Percentiles rank a stretch among this genome's conserved stretches.
Conservation (phyloP, 2,888 invertebrate species). For the Apamea anceps region DNA sequence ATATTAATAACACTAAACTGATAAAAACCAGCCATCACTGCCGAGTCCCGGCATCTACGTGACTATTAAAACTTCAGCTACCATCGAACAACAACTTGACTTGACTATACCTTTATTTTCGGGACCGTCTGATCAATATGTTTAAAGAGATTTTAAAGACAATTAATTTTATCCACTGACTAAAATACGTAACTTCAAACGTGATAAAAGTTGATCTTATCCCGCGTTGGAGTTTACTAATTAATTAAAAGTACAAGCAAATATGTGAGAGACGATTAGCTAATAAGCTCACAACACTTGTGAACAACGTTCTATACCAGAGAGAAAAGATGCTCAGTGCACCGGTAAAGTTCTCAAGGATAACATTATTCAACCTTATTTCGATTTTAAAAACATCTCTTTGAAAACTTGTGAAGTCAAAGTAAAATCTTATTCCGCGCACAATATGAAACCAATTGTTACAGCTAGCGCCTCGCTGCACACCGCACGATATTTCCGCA, state of each 20-base stretch:
- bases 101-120: background rate
- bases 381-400: slow-evolving; percentile 26
- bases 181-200: slow-evolving; percentile 11
- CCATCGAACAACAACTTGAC: background rate
- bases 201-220: slow-evolving; percentile 10
- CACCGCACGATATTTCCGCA: slow-evolving; percentile 10
- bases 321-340: background rate
- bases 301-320: slow-evolving; percentile 8
- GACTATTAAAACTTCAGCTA: background rate
- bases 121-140: background rate
- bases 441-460: slow-evolving; percentile 42
- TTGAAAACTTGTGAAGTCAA: slow-evolving; percentile 5
- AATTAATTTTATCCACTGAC: slow-evolving; percentile 3
- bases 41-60: too few species aligned
- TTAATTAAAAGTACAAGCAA: slow-evolving; percentile 15
- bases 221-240: slow-evolving; percentile 11
- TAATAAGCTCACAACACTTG: background rate
- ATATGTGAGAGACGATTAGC: background rate
- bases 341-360: background rate
- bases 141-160: background rate
- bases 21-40: background rate
- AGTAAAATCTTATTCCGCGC: slow-evolving; percentile 28
- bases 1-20: background rate
- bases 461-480: slow-evolving; percentile 5
- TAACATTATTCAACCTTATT: slow-evolving; percentile 25